These are phyloP conservation scores for Gorilla gorilla DNA, from an alignment of 2,113 vertebrate species.

Conservation along the genomic window DNA sequence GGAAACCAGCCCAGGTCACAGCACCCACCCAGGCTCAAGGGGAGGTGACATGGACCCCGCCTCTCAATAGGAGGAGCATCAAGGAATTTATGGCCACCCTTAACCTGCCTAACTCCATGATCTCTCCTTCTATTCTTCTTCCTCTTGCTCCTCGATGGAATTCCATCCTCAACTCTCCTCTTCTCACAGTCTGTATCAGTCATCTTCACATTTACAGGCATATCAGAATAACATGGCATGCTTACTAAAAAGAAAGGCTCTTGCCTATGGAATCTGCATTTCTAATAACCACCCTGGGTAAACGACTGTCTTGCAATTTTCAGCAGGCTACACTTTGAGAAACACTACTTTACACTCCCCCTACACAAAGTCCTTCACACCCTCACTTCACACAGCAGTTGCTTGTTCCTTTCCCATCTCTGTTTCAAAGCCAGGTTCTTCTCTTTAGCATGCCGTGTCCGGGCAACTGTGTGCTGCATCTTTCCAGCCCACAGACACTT, in stretches of 20 bases:
- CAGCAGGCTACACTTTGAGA: not conserved
- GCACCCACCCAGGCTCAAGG: not conserved
- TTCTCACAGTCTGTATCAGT: not conserved
- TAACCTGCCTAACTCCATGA: not conserved
- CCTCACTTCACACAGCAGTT: not conserved
- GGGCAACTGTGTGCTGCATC: no score
- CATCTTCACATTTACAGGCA: not conserved
- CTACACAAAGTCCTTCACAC: not conserved
- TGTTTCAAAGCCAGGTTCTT: not conserved
- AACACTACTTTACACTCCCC: not conserved
- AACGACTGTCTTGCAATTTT: not conserved
- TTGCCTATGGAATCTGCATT: not conserved
- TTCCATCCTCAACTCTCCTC: not conserved
- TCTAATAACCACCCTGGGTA: not conserved
- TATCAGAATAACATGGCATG: not conserved
- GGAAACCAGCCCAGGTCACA: not conserved
- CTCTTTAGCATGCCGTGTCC: not conserved
- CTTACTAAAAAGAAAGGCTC: not conserved
- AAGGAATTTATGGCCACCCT: not conserved
- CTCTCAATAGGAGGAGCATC: not conserved
- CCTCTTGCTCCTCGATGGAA: not conserved
- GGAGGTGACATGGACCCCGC: not conserved
- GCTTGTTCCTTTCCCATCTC: not conserved
- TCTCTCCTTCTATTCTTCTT: not conserved
- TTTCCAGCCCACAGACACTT: not conserved